Conservation (phyloP, 1,140 invertebrate genomes). For the Listronotus oregonensis region DNA sequence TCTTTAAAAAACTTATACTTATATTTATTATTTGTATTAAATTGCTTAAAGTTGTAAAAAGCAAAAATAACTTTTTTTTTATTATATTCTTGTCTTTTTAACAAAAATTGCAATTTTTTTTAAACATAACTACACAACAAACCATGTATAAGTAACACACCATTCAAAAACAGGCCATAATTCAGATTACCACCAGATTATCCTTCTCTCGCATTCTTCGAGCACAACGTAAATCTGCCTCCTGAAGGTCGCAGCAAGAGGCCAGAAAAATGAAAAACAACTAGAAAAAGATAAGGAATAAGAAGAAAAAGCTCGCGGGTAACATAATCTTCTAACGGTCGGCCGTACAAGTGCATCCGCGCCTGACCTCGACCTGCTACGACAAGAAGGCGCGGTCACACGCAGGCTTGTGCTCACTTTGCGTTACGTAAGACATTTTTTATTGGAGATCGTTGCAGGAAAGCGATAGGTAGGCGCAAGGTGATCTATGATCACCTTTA, state of each 20-base stretch:
- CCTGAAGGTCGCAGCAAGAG: neutral
- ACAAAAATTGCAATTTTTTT: too few species aligned
- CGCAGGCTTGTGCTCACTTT: conserved; percentile 1
- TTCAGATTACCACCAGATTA: conserved; percentile 5
- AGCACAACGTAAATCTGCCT: neutral
- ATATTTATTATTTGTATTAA: too few species aligned
- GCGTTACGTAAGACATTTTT: too few species aligned
- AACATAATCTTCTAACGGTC: conserved; percentile 18
- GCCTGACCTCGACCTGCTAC: conserved; percentile 18
- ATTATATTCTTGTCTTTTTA: too few species aligned
- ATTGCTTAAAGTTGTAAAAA: too few species aligned
- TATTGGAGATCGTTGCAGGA: too few species aligned
- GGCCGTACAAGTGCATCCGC: conserved; percentile 15
- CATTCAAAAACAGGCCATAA: neutral
- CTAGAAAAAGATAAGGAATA: neutral
- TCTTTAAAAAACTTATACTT: too few species aligned
- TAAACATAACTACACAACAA: too few species aligned
- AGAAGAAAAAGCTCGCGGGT: conserved; percentile 3
- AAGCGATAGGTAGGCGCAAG: neutral
- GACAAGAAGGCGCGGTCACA: conserved; percentile 10
- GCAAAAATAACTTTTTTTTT: too few species aligned
- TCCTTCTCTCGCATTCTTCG: neutral
- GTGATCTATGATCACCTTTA: conserved; percentile 13
- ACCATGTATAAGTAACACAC: too few species aligned
- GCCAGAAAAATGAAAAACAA: neutral